A percentile compares a stretch with the other conserved stretches of the same genome.
Evolutionary conservation across 2,888 invertebrate species (phyloP).

Genomic region (Escarpia spicata): DNA sequence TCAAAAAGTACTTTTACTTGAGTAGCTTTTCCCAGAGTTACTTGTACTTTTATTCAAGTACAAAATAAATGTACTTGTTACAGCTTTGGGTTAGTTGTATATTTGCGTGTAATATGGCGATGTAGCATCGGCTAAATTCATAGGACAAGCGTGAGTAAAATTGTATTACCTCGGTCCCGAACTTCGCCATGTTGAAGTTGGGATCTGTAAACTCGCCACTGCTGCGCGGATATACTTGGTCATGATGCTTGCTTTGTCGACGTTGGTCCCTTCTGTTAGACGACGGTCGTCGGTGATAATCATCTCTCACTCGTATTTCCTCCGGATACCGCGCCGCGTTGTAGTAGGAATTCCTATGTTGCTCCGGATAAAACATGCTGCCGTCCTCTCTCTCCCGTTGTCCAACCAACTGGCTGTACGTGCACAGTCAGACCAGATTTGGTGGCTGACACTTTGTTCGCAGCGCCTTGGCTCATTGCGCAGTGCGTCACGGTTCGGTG

Average conservation of each 20-base stretch:
- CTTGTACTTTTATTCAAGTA: no score
- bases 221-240: neutral
- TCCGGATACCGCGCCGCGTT: neutral
- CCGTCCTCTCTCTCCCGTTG: neutral
- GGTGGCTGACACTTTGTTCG: neutral
- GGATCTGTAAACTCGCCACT: neutral
- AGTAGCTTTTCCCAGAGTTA: no score
- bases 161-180: neutral
- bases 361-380: neutral
- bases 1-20: no score
- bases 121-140: neutral
- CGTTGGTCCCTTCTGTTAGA: neutral
- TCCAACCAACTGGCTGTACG: neutral
- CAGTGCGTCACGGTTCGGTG: neutral
- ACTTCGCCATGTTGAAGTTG: constrained; percentile 7
- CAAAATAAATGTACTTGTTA: no score
- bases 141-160: neutral
- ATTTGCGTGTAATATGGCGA: no score
- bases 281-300: neutral
- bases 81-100: no score
- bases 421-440: neutral
- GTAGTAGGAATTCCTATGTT: neutral
- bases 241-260: neutral
- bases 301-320: neutral
- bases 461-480: neutral